Base-by-base conservation (phyloP, 2,113 vertebrate species). In the Phalacrocorax pelagicus region DNA sequence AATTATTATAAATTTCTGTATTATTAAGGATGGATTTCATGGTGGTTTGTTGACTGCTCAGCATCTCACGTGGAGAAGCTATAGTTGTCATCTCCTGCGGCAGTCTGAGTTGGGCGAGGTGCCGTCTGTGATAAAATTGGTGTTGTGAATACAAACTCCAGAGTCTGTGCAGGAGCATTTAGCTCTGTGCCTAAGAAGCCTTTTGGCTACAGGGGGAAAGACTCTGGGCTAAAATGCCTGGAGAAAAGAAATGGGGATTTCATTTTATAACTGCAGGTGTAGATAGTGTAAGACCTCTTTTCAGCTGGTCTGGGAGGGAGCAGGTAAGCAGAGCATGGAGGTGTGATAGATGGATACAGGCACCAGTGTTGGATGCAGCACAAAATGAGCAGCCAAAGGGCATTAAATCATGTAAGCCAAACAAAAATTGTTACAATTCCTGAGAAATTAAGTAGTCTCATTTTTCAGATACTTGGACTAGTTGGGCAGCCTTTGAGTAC, bases 71-170 rank as follows among this genome's bases (percentile, higher is more conserved):
- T 11, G 26, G 65, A 73, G 49, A 82, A 54, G 20, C 26, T 63
- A 5, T 11, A n/a, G 57, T 44, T 1, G 4, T 26, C 2, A 2
- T 54, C 47, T 63, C 44, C 66, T 67, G n/a, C 1, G 1, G 40
- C 62, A 36, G 47, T 14, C 38, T 0, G 5, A 44, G 40, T 16
- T 19, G 62, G 63, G 69, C n/a, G 73, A 49, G n/a, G n/a, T 36
- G 40, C 40, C 2, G 0, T 21, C 61, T 46, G 34, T 30, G 61
- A 15, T 46, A 27, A 75, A 61, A 30, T 10, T 30, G n/a, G 13
- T 30, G 57, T 29, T 0, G 2, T 42, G 84, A 75, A 55, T 46
- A 47, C 58, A 30, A 51, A 77, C 26, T 70, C 57, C 23, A 20
- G 46, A 72, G 22, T 66, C 58, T 54, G 15, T 54, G 30, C n/a